phyloP scores from a whole-genome alignment of 2,888 invertebrate genomes.

The Prostheceraeus crozeri region DNA sequence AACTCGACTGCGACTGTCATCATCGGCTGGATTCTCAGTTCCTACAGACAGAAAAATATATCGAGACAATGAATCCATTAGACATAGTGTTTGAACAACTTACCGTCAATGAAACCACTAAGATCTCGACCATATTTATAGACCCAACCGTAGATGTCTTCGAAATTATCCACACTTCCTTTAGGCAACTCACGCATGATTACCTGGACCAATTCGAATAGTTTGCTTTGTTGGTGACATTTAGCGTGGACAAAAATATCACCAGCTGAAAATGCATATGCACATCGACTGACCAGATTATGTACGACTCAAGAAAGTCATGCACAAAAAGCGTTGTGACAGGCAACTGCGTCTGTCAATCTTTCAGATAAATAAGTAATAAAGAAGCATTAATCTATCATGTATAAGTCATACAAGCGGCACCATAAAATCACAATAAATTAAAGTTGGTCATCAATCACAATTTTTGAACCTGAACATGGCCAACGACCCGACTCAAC shows the following conservation, averaged over 20 bases:
- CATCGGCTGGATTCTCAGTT: conserved; percentile 55
- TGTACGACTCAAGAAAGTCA: too few species aligned
- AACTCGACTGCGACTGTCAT: conserved; percentile 47
- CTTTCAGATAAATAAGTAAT: too few species aligned
- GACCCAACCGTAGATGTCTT: conserved; percentile 56
- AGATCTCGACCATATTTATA: conserved; percentile 53
- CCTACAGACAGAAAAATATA: conserved; percentile 45
- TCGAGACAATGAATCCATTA: too few species aligned
- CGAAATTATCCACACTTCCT: conserved; percentile 47
- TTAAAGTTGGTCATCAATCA: too few species aligned
- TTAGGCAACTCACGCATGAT: conserved; percentile 47
- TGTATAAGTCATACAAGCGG: too few species aligned
- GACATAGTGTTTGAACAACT: too few species aligned
- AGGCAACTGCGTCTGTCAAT: too few species aligned
- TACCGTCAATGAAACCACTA: conserved; percentile 57
- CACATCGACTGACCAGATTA: conserved; percentile 41
- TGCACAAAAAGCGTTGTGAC: too few species aligned
- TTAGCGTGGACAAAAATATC: conserved; percentile 57
- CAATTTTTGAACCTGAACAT: too few species aligned
- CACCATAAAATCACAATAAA: too few species aligned
- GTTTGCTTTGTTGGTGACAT: conserved; percentile 42
- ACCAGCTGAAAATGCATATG: conserved; percentile 46
- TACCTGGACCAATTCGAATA: conserved; percentile 47
- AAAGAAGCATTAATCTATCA: too few species aligned
- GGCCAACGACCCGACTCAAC: too few species aligned